These are phyloP conservation scores for Hormaphis cornu DNA, from an alignment of 1,140 invertebrate species.

Conservation along the genomic window DNA sequence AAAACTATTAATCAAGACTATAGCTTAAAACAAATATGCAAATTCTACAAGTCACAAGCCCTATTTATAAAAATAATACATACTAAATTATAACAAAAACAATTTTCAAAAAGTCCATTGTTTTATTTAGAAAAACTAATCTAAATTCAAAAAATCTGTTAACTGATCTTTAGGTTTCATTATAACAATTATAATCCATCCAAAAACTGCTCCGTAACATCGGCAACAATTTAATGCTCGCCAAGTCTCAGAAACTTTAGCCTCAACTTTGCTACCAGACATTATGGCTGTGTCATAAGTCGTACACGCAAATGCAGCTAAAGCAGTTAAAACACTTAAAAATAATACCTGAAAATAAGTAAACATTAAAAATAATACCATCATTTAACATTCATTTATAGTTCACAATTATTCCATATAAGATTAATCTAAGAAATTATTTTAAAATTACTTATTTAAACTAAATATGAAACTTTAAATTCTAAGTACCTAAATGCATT, in stretches of 20 bases:
- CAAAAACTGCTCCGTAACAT: conserved; percentile 24
- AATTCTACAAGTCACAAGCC: no score
- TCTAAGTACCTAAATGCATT: no score
- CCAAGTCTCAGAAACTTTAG: conserved; percentile 13
- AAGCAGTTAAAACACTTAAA: conserved; percentile 19
- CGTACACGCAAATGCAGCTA: conserved; percentile 23
- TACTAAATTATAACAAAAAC: no score
- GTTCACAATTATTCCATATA: no score
- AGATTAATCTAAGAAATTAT: no score
- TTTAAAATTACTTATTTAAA: no score
- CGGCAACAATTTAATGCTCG: conserved; percentile 22
- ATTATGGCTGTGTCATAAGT: conserved; percentile 24
- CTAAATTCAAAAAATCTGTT: conserved; percentile 6
- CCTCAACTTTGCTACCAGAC: conserved; percentile 20
- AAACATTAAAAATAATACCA: not conserved
- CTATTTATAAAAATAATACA: no score
- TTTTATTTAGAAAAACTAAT: not conserved
- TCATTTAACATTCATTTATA: not conserved
- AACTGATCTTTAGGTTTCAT: conserved; percentile 26
- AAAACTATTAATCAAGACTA: no score
- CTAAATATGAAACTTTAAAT: no score
- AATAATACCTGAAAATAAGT: conserved; percentile 12
- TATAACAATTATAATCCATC: conserved; percentile 18
- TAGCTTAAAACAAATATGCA: no score
- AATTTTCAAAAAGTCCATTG: not conserved